phyloP scores from a whole-genome alignment of 2,113 vertebrate genomes.

The Saccopteryx leptura region DNA sequence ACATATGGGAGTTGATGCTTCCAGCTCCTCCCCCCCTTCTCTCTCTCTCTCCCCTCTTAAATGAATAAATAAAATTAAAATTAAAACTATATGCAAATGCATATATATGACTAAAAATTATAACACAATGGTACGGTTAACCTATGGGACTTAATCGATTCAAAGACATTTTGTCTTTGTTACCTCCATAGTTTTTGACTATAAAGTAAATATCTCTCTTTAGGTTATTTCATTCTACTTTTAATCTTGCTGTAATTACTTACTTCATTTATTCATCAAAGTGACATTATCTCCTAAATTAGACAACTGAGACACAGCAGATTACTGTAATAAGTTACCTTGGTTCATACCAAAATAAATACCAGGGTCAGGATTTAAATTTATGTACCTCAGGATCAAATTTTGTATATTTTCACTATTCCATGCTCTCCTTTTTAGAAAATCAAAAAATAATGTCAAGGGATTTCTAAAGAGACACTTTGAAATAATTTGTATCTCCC shows the following conservation, averaged over 20 bases:
- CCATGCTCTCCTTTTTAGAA: not conserved
- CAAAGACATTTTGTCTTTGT: not conserved
- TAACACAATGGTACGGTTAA: not conserved
- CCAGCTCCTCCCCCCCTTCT: no score
- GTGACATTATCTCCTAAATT: not conserved
- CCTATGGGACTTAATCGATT: not conserved
- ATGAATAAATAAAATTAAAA: no score
- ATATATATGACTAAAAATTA: not conserved
- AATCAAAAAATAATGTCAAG: not conserved
- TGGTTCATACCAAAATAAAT: not conserved
- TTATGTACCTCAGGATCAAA: not conserved
- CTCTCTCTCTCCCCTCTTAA: no score
- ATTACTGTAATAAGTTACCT: not conserved
- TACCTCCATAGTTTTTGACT: constrained; percentile 9
- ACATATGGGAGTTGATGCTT: no score
- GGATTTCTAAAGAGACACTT: not conserved
- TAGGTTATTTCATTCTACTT: not conserved
- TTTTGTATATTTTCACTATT: not conserved
- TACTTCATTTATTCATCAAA: constrained; percentile 38
- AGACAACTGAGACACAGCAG: not conserved
- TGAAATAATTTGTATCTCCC: not conserved
- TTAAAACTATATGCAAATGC: not conserved
- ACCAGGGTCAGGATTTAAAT: not conserved
- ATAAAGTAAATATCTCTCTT: not conserved
- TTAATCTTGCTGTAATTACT: not conserved